Base-by-base conservation (phyloP, 2,797 vertebrate genomes). In the Pseudomugil gertrudae region DNA sequence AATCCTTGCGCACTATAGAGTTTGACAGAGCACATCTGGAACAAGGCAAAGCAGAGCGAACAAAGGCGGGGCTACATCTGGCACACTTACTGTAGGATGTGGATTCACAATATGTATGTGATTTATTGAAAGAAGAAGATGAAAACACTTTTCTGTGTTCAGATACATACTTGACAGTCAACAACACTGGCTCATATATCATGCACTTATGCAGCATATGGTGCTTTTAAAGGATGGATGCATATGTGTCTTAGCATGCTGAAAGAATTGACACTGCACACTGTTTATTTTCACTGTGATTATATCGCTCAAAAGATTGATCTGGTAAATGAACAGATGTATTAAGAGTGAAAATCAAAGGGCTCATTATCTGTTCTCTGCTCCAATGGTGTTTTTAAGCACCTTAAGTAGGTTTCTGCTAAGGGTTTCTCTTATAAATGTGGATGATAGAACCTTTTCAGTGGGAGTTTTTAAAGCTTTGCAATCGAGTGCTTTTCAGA, bases 21-120 rank as follows among this genome's bases (percentile, higher is more conserved):
- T 72, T 84, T 65, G 51, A 69, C 48, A 27, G 65, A 84, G 78
- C 82, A 88, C 90, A 93, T 91, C 86, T 90, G 85, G 89, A 90
- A 86, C 59, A 53, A 83, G 77, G 81, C 81, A 82, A 78, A 57
- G 77, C 76, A 57, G 66, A 78, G 59, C 8, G 3, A 53, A 60
- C 23, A 68, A 66, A 79, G 79, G 79, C 14, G 53, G 70, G 59
- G 61, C 66, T 54, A 35, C 75, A 77, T 83, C 73, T 84, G 80
- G 52, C 43, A 33, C 23, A n/a, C 40, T 57, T 13, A 63, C 72
- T 77, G n/a, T 69, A 54, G 61, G 80, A 80, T 81, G 65, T 76
- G 52, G 29, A 21, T 69, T 73, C n/a, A 57, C 63, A 50, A 30
- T 58, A 52, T 59, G 54, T 30, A 23, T 9, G 24, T 62, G 64